Evolutionary conservation across 2,797 vertebrate species (phyloP).

Genomic region (Pseudocheirus occidentalis): DNA sequence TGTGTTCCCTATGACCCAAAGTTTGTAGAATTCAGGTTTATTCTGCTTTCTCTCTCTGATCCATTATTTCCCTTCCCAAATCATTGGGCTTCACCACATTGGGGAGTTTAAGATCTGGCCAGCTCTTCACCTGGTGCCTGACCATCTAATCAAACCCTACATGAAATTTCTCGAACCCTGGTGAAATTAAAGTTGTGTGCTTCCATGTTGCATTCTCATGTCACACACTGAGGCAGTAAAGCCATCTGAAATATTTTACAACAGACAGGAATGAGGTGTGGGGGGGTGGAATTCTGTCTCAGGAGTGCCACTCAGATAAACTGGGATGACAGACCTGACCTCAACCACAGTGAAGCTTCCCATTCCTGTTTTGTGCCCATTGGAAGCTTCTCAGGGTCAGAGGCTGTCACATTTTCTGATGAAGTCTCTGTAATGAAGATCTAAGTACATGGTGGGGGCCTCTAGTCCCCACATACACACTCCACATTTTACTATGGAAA

Average conservation of each 20-base stretch:
- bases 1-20: neutral
- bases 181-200: neutral
- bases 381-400: neutral
- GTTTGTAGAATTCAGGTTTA: neutral
- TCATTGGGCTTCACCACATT: neutral
- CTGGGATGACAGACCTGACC: neutral
- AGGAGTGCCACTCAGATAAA: neutral
- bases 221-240: neutral
- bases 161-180: neutral
- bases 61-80: neutral
- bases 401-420: neutral
- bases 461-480: neutral
- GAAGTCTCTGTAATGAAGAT: neutral
- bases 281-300: neutral
- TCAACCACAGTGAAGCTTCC: neutral
- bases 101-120: neutral
- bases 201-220: neutral
- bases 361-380: neutral
- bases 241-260: neutral
- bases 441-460: neutral
- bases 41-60: neutral
- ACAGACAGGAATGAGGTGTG: neutral
- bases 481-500: neutral
- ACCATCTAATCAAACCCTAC: neutral
- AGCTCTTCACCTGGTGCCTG: neutral